Evolutionary conservation across 2,113 vertebrate genomes (phyloP).

Genomic region (Baryphthengus martii): DNA sequence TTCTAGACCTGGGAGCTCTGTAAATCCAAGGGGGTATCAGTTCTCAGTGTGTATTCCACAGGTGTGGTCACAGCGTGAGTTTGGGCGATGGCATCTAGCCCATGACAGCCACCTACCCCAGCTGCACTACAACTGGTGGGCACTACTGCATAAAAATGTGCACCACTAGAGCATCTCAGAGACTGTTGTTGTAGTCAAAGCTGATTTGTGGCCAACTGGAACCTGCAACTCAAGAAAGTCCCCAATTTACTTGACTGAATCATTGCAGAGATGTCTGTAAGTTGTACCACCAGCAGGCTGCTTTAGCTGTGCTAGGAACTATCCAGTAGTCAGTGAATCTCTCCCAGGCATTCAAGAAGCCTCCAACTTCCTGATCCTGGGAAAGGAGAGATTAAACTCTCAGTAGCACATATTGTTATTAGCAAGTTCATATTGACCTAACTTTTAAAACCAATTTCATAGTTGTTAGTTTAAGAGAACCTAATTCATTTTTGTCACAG

Average conservation of each 20-base stretch:
- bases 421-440: background rate
- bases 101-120: background rate
- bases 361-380: background rate
- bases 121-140: background rate
- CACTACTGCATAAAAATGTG: background rate
- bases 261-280: background rate
- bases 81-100: background rate
- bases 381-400: background rate
- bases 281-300: background rate
- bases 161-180: background rate
- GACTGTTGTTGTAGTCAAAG: background rate
- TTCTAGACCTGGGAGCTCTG: background rate
- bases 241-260: background rate
- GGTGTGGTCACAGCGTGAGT: background rate
- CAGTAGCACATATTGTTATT: background rate
- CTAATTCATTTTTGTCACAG: background rate
- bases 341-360: background rate
- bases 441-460: background rate
- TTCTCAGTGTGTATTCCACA: background rate
- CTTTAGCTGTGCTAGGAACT: background rate
- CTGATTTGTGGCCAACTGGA: background rate
- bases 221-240: background rate
- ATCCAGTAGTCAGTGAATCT: background rate
- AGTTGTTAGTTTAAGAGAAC: background rate
- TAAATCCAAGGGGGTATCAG: background rate